Evolutionary conservation across 2,113 vertebrate species (phyloP), one percentile per base, ranked within the genome.

Genomic region (Electrona antarctica): DNA sequence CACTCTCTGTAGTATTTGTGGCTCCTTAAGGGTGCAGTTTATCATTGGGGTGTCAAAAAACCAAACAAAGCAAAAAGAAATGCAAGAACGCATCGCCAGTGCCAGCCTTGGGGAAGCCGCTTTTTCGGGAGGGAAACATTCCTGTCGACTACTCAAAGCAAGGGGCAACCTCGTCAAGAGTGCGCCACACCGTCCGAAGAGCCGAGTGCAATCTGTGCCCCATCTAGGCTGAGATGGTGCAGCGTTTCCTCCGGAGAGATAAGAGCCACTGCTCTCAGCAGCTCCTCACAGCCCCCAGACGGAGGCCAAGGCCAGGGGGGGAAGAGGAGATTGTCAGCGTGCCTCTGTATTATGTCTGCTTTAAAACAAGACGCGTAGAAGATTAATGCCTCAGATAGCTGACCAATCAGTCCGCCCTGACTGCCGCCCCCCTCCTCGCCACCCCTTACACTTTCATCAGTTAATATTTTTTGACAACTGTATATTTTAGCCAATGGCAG

Each of bases 391-490:
- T 72, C 78, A 85, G 92, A 94, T 93, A 93, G 91, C 88, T 91
- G 83, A 88, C 85, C 85, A 83, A 87, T 92, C 83, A 67, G 72
- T 89, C 83, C 78, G 84, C 85, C 75, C 69, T 72, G 83, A 89
- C 85, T 76, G 76, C 80, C 85, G 84, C 85, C 85, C 84, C 84
- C 83, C 77, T 73, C 33, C 33, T 85, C 69, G 10, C 86, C 73
- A 71, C 71, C 71, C 13, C 79, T 55, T 56, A 41, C 33, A 41
- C 78, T 91, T 90, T 92, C 89, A 91, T 92, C 87, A 91, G 87
- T 91, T 92, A 90, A 92, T 92, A 91, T 91, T 91, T 93, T 89
- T 84, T 93, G 92, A 93, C 92, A 93, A 90, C 87, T 92, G 90
- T 92, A 90, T 92, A 93, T 93, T 93, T 92, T 90, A 92, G 90